phyloP scores from a whole-genome alignment of 1,140 invertebrate genomes.

The Portunus trituberculatus region DNA sequence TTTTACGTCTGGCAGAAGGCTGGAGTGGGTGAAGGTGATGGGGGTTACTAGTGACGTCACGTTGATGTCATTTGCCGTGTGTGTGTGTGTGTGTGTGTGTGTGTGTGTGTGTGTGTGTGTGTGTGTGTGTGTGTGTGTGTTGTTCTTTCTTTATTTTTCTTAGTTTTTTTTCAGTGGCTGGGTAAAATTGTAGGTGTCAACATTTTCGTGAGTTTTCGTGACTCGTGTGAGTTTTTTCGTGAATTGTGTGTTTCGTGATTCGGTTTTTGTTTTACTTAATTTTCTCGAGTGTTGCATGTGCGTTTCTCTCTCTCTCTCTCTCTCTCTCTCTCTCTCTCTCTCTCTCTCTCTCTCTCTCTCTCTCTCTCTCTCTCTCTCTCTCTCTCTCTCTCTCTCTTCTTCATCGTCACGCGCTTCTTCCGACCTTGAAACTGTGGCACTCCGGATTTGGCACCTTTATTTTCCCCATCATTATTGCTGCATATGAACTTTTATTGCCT shows the following conservation, averaged over 20 bases:
- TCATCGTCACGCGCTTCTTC: neutral
- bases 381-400: neutral
- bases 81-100: conserved; percentile 42
- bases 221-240: no score
- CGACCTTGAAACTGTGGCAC: no score
- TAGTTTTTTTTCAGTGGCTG: no score
- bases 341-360: conserved; percentile 17
- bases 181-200: no score
- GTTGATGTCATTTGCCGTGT: neutral
- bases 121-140: conserved; percentile 40
- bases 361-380: neutral
- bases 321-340: neutral
- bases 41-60: neutral
- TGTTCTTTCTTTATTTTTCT: no score
- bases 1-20: neutral
- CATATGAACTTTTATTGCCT: no score
- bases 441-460: no score
- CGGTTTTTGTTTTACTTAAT: no score
- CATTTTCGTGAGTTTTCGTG: no score
- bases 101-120: conserved; percentile 52
- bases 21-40: neutral
- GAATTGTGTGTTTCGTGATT: no score
- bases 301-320: neutral
- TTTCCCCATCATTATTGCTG: no score
- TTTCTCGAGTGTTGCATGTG: neutral